Conservation (phyloP, 2,888 invertebrate species). For the Agonopterix heracliana region DNA sequence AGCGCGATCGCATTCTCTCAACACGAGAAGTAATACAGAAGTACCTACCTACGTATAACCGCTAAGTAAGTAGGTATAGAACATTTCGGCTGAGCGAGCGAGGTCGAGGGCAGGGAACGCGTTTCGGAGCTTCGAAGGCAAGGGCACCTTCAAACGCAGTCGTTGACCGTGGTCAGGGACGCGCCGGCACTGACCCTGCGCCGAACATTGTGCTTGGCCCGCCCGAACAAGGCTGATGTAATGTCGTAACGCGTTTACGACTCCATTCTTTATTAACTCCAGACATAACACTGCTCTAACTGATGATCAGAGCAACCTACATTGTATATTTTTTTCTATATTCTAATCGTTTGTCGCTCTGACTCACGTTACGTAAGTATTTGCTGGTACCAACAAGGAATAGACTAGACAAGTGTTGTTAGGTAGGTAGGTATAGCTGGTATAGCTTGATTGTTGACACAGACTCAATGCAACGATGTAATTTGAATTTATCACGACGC, state of each 20-base stretch:
- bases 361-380: too few relatives aligned
- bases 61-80: background rate
- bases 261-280: background rate
- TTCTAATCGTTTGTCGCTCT: too few relatives aligned
- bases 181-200: conserved; percentile 50
- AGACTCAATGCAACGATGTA: background rate
- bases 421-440: too few relatives aligned
- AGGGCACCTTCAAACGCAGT: conserved; percentile 68
- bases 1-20: too few relatives aligned
- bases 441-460: background rate
- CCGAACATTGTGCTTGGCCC: conserved; percentile 24
- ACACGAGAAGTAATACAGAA: background rate
- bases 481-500: conserved; percentile 6
- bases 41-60: conserved; percentile 2
- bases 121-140: conserved; percentile 20
- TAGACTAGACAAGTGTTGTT: too few relatives aligned
- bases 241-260: background rate
- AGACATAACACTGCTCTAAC: background rate
- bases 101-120: background rate
- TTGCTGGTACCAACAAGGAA: too few relatives aligned
- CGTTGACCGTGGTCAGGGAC: conserved; percentile 75
- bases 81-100: background rate
- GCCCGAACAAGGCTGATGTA: conserved; percentile 18
- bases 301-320: too few relatives aligned
- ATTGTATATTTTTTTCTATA: too few relatives aligned